These are phyloP conservation scores for Solen grandis DNA, from an alignment of 1,140 invertebrate species.

Conservation along the genomic window DNA sequence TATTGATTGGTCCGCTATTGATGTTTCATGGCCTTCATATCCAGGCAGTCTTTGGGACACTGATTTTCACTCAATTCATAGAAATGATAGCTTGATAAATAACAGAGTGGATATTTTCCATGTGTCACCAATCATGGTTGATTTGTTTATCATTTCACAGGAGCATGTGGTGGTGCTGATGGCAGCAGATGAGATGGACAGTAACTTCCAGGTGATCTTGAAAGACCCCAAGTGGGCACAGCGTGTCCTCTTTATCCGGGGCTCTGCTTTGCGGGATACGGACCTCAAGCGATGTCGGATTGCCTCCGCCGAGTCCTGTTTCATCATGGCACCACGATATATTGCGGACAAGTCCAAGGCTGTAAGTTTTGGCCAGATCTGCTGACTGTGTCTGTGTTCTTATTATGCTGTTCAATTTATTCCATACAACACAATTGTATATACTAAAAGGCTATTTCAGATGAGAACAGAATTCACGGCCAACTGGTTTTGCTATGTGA, in stretches of 20 bases:
- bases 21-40: too few relatives aligned
- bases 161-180: slow-evolving; percentile 97
- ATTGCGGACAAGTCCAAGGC: slow-evolving; percentile 97
- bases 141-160: too few relatives aligned
- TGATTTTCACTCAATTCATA: too few relatives aligned
- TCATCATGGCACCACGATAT: slow-evolving; percentile 95
- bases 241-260: slow-evolving; percentile 98
- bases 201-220: slow-evolving; percentile 97
- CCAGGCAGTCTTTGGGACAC: too few relatives aligned
- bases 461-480: too few relatives aligned
- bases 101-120: too few relatives aligned
- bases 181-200: slow-evolving; percentile 97
- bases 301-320: slow-evolving; percentile 95
- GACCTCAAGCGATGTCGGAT: slow-evolving; percentile 91
- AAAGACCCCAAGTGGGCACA: slow-evolving; percentile 99
- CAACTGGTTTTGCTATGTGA: not conserved
- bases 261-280: slow-evolving; percentile 95
- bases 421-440: too few relatives aligned
- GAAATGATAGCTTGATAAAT: too few relatives aligned
- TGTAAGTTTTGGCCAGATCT: slow-evolving; percentile 82
- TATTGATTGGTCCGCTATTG: too few relatives aligned
- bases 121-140: too few relatives aligned
- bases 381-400: not conserved
- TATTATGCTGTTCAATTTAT: too few relatives aligned
- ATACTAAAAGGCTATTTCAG: too few relatives aligned